Evolutionary conservation across 1,140 invertebrate genomes (phyloP), one percentile per base, ranked within the genome.

Genomic region (Ceratoteleas bidentatus): DNA sequence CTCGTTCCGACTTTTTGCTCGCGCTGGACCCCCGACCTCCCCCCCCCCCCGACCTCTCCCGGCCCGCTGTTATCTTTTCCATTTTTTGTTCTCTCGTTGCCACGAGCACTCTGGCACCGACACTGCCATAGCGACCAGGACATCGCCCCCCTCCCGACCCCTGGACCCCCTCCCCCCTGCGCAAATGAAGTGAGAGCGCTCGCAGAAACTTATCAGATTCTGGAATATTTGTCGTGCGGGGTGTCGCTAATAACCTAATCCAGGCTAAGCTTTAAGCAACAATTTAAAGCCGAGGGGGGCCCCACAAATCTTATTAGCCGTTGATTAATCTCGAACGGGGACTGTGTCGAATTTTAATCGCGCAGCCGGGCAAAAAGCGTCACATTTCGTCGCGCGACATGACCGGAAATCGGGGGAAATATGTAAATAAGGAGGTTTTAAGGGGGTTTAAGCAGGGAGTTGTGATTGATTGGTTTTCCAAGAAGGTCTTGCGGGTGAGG

Each of bases 31-130:
- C 80, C 77, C 47, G 36, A 10, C 83, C 61, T 61, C 60, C 78
- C 80, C 77, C 40, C 40, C 10, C 69, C 53, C 85, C 82, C n/a
- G n/a, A n/a, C n/a, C 65, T 69, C 82, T 68, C 2, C 36, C 10
- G 7, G 7, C 10, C 7, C 77, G 66, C 77, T 68, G 49, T 54
- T 69, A 45, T 73, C 72, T 79, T 80, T 62, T 75, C 72, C 24
- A 64, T 77, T 76, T 80, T 76, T 81, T 81, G 66, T 70, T 65
- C 69, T 73, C 53, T 66, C 76, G 49, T 49, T 73, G 60, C 61
- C 66, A 72, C 78, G 78, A 73, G 70, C 78, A 64, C 69, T 81
- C 62, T 53, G 49, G 76, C 60, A 54, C 62, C 70, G 47, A 70
- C 74, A 77, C 64, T 43, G 60, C 66, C 75, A 58, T 53, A 53